Conservation (phyloP, 2,888 invertebrate species). For the Hyposoter dolosus region DNA sequence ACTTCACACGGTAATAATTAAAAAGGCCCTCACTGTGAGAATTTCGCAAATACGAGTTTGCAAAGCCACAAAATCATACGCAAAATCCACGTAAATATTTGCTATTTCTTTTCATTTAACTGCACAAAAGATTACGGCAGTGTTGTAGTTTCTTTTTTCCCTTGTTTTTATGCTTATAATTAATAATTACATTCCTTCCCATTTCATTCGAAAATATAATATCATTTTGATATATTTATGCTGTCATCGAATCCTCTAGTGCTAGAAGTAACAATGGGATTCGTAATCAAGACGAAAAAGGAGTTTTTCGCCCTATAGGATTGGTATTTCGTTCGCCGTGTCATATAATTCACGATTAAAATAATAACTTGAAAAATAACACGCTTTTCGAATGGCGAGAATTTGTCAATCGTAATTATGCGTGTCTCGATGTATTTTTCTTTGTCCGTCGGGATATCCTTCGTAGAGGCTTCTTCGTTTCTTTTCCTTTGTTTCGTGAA, state of each 20-base stretch:
- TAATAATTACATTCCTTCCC: conserved; percentile 57
- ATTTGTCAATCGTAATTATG: conserved; percentile 32
- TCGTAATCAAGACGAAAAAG: conserved; percentile 14
- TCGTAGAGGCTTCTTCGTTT: not conserved
- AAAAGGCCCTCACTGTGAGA: not conserved
- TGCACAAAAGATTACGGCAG: conserved; percentile 15
- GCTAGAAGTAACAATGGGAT: conserved; percentile 39
- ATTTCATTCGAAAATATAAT: conserved; percentile 63
- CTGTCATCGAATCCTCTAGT: conserved; percentile 48
- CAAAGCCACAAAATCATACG: conserved; percentile 12
- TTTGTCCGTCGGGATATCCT: conserved; percentile 16
- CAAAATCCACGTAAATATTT: conserved; percentile 1
- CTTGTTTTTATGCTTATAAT: conserved; percentile 45
- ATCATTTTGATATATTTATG: conserved; percentile 53
- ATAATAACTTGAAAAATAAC: conserved; percentile 1
- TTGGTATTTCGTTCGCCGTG: not conserved
- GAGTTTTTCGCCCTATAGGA: conserved; percentile 18
- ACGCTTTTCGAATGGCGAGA: not conserved
- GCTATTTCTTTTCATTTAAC: not conserved
- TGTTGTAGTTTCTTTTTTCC: conserved; percentile 20
- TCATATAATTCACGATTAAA: not conserved
- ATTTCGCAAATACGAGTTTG: conserved; percentile 1
- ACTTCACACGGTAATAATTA: not conserved
- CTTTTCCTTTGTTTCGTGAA: conserved; percentile 16
- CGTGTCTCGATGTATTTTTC: conserved; percentile 10